Conservation (phyloP, 2,888 invertebrate species). For the Hesperia comma region DNA sequence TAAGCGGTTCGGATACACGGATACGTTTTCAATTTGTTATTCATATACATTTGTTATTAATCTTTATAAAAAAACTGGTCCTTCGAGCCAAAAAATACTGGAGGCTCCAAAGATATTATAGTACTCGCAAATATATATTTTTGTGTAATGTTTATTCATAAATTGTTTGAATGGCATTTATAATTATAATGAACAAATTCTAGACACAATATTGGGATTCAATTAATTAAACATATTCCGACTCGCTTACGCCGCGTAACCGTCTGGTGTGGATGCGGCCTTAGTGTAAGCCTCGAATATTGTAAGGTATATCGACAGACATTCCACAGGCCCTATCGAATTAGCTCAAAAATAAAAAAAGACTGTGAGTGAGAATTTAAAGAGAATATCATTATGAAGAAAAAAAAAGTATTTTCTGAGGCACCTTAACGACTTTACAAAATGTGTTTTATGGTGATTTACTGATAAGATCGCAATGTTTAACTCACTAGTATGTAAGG, state of each 20-base stretch:
- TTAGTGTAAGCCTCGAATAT: constrained; percentile 41
- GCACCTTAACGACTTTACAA: constrained; percentile 77
- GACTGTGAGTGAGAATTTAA: constrained; percentile 77
- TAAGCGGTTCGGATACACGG: background rate
- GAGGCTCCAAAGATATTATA: too few relatives aligned
- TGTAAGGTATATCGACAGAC: constrained; percentile 62
- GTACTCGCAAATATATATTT: too few relatives aligned
- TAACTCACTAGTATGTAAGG: constrained; percentile 83
- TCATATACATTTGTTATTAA: too few relatives aligned
- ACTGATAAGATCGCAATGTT: constrained; percentile 78
- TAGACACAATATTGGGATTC: too few relatives aligned
- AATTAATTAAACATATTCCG: background rate
- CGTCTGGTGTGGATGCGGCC: constrained; percentile 27
- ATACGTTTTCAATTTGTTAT: too few relatives aligned
- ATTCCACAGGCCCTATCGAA: constrained; percentile 78
- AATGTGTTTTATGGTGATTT: constrained; percentile 79
- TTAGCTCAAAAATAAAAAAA: constrained; percentile 76
- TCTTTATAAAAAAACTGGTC: too few relatives aligned
- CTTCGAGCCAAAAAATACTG: too few relatives aligned
- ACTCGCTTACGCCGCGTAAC: constrained; percentile 28
- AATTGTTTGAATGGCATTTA: too few relatives aligned
- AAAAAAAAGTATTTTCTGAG: constrained; percentile 77
- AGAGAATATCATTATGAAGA: constrained; percentile 67
- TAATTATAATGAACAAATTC: too few relatives aligned
- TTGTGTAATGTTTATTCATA: too few relatives aligned